Base-by-base conservation (phyloP, 2,113 vertebrate genomes). In the Bubo bubo region DNA sequence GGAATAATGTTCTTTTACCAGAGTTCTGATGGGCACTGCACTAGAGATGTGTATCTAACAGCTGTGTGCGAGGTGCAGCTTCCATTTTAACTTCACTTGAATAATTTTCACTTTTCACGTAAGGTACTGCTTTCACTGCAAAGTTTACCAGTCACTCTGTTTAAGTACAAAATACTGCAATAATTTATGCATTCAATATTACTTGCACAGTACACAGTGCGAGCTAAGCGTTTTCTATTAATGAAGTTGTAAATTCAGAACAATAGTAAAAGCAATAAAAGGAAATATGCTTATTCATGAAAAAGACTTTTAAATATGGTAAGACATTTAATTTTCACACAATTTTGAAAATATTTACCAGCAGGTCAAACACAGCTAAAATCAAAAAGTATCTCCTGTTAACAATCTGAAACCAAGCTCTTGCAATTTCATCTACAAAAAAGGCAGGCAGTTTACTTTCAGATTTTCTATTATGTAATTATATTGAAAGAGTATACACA, bases 121-220 rank as follows among this genome's bases (percentile, higher is more conserved):
- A 62, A 80, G 15, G 27, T 50, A 71, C 15, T 20, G 7, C 21
- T 52, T 72, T 41, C 14, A 26, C 20, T 34, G 30, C 35, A 59
- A 92, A 85, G 17, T 23, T 43, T 37, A 32, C 23, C 16, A 62
- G 27, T 63, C 2, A 19, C 66, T 55, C 26, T 62, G 45, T 39
- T 77, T 52, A 71, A 88, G 35, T 60, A 87, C 24, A 91, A 95
- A 88, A 80, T 60, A 28, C 28, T 79, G 16, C 22, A 86, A 12
- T 52, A 64, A 60, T 66, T 55, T 67, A n/a, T 10, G 10, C 9
- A 22, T 75, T 66, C 26, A 26, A 2, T 47, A 27, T 34, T 34
- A 63, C 18, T 11, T 47, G 11, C 13, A 88, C 5, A 62, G 14
- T 34, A 50, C 12, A 52, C 8, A 83, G 28, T 0, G 0, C 8